Conservation (phyloP, 2,113 vertebrate genomes). For the Neomonachus schauinslandi region DNA sequence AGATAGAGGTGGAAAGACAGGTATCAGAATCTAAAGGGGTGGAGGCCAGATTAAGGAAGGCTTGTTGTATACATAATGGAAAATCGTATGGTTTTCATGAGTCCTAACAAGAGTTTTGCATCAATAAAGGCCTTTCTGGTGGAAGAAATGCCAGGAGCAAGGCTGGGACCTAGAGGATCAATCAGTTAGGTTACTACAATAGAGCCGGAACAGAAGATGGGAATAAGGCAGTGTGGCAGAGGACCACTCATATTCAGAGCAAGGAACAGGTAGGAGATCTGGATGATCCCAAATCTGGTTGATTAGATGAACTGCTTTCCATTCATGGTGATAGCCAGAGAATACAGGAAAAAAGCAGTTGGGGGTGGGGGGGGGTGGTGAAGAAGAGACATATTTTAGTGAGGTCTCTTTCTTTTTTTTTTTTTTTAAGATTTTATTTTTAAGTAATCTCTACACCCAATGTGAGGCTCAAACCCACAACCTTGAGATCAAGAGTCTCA, state of each 20-base stretch:
- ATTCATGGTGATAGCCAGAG: not conserved
- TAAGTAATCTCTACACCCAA: not conserved
- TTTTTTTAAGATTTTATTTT: not conserved
- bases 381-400: conserved; percentile 11
- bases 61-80: not conserved
- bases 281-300: not conserved
- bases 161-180: not conserved
- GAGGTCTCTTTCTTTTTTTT: not conserved
- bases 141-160: not conserved
- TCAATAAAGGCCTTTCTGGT: not conserved
- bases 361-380: not conserved
- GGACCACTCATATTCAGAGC: not conserved
- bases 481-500: not conserved
- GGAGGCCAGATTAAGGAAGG: not conserved
- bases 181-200: not conserved
- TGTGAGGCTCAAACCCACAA: not conserved
- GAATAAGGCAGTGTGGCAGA: not conserved
- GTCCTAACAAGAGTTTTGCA: not conserved
- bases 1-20: not conserved
- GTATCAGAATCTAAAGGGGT: not conserved
- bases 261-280: not conserved
- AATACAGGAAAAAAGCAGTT: not conserved
- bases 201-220: not conserved
- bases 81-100: not conserved
- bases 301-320: not conserved